Base-by-base conservation (phyloP, 64 coral and sea anemone species). In the Acropora yongei region DNA sequence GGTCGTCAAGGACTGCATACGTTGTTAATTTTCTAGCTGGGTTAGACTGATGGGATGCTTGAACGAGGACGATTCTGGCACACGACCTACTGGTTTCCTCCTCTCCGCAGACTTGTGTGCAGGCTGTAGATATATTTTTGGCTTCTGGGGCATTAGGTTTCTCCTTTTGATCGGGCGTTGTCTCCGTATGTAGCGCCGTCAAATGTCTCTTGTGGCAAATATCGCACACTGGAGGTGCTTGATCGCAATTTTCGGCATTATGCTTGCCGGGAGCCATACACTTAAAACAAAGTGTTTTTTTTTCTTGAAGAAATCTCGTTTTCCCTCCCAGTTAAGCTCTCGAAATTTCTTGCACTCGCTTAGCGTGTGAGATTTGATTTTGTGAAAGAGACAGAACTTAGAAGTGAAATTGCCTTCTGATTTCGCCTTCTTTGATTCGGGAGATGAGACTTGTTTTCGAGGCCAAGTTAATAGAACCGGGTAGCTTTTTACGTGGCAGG, bases 1-100 rank as follows among this genome's bases (percentile, higher is more conserved):
- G 80, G 39, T 96, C 58, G 75, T 96, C 94, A 48, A 96, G 57
- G 20, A 96, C 94, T 50, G 94, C 90, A 50, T 96, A 78, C 3
- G 86, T 92, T 1, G 83, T 55, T 10, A 86, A n/a, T 83, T 92
- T 57, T 44, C 51, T 79, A 6, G 51, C 6, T 69, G 94, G 94
- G 5, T 66, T 39, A 6, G 85, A 92, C 78, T 89, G 85, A 41
- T 95, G 84, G 14, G 46, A 65, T 12, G 89, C 17, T 11, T 92
- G 88, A 0, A 92, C 85, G 1, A 96, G 74, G 12, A 96, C 86
- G 41, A 96, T 96, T 80, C 90, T 61, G 6, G 90, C 79, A 68
- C 94, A 96, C 20, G 90, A 92, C 17, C 94, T 44, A 78, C 44
- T 16, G 8, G 49, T 18, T 73, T 89, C 84, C 69, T 96, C 72